These are phyloP conservation scores for Lagria hirta DNA, from an alignment of 2,888 invertebrate species.

Conservation along the genomic window DNA sequence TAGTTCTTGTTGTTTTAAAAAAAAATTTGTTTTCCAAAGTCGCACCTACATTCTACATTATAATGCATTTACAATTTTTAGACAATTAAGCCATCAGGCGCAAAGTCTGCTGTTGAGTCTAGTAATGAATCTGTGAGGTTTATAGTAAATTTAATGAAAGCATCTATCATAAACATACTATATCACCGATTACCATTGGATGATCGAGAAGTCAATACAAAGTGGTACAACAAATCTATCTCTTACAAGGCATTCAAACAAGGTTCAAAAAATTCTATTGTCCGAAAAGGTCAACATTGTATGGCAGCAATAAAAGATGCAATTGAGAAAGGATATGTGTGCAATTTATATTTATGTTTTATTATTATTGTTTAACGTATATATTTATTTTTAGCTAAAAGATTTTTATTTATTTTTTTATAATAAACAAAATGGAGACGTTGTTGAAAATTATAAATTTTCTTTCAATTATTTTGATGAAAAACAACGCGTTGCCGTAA, in stretches of 20 bases:
- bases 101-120: constrained; percentile 10
- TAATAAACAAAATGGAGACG: constrained; percentile 5
- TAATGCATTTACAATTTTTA: too few species aligned
- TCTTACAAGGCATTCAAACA: too few species aligned
- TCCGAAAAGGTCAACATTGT: constrained; percentile 9
- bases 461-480: constrained; percentile 8
- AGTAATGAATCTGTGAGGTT: constrained; percentile 13
- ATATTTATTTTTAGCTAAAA: constrained; percentile 12
- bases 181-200: constrained; percentile 13
- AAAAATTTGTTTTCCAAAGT: too few species aligned
- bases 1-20: too few species aligned
- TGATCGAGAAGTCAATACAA: constrained; percentile 13
- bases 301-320: constrained; percentile 18
- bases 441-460: constrained; percentile 19
- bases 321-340: constrained; percentile 19
- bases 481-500: neutral
- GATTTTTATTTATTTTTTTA: constrained; percentile 12
- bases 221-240: constrained; percentile 11
- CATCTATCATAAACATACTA: constrained; percentile 14
- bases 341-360: constrained; percentile 4
- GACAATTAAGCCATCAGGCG: too few species aligned
- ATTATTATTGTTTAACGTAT: too few species aligned
- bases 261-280: too few species aligned
- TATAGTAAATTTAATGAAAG: constrained; percentile 12
- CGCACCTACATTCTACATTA: too few species aligned